Evolutionary conservation across 2,797 vertebrate genomes (phyloP).

Genomic region (Tangara arthus): DNA sequence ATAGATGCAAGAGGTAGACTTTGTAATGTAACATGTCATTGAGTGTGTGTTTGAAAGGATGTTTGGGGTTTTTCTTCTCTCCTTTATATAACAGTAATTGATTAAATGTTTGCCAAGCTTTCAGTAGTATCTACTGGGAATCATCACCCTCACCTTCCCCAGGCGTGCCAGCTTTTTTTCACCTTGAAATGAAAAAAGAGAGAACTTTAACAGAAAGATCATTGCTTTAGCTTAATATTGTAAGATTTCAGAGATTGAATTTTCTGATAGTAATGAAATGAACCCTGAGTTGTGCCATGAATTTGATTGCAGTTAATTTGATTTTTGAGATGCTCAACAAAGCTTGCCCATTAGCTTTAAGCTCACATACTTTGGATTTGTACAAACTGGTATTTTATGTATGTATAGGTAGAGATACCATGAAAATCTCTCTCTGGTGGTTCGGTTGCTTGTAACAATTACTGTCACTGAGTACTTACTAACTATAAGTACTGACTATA

Average conservation of each 20-base stretch:
- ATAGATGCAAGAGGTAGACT: constrained; percentile 26
- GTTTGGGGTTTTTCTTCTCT: not conserved
- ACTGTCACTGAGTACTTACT: not conserved
- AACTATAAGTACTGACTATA: not conserved
- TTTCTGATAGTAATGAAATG: constrained; percentile 68
- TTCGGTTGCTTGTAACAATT: not conserved
- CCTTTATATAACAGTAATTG: constrained; percentile 37
- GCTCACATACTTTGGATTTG: constrained; percentile 42
- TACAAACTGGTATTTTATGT: constrained; percentile 21
- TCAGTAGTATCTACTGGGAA: constrained; percentile 56
- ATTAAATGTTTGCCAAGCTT: constrained; percentile 69
- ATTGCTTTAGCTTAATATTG: constrained; percentile 70
- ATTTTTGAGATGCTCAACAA: constrained; percentile 57
- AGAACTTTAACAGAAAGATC: constrained; percentile 72
- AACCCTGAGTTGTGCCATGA: constrained; percentile 56
- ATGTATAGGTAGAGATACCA: not conserved
- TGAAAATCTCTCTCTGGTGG: not conserved
- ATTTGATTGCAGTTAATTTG: constrained; percentile 64
- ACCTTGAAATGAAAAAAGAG: constrained; percentile 72
- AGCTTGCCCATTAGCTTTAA: constrained; percentile 59
- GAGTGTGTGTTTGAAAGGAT: constrained; percentile 29
- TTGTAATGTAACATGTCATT: constrained; percentile 48
- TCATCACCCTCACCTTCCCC: constrained; percentile 22
- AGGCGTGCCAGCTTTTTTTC: constrained; percentile 34
- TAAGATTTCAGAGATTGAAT: constrained; percentile 73